A percentile compares a stretch with the other conserved stretches of the same genome.
phyloP scores from a whole-genome alignment of 2,113 vertebrate species.

The Chrysochloris asiatica region DNA sequence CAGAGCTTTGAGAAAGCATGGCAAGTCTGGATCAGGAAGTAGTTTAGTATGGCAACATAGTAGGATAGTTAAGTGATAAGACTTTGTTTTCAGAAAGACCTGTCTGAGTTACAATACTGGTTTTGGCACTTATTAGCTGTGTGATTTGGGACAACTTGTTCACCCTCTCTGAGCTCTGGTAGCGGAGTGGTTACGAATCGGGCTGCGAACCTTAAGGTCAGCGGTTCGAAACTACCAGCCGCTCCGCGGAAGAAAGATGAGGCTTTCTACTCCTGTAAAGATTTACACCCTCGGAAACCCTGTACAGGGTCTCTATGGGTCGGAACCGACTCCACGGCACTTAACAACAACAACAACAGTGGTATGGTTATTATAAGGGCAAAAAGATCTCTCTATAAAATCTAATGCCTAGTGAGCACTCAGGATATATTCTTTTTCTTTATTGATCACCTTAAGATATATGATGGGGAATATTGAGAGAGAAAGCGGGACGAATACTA shows the following conservation, averaged over 20 bases:
- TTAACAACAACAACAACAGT: no score
- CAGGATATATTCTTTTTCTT: not conserved
- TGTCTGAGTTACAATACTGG: not conserved
- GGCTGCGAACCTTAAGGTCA: no score
- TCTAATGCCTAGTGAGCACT: not conserved
- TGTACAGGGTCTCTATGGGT: no score
- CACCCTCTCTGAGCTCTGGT: not conserved
- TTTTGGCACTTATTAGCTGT: not conserved
- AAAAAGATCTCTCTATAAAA: not conserved
- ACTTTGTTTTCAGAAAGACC: not conserved
- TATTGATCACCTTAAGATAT: not conserved
- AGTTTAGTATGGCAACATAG: not conserved
- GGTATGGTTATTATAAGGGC: not conserved
- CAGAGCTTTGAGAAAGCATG: not conserved
- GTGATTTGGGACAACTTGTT: conserved; percentile 26
- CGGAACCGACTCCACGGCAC: no score
- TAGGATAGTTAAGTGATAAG: not conserved
- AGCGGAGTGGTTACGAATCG: no score
- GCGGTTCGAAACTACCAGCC: no score
- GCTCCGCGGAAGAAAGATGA: no score
- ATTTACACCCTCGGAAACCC: no score
- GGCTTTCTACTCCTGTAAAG: no score
- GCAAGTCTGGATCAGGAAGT: not conserved
- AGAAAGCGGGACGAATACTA: conserved; percentile 1
- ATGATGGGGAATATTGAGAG: not conserved